phyloP scores from a whole-genome alignment of 1,140 invertebrate species.

The Himalopsyche phryganea region DNA sequence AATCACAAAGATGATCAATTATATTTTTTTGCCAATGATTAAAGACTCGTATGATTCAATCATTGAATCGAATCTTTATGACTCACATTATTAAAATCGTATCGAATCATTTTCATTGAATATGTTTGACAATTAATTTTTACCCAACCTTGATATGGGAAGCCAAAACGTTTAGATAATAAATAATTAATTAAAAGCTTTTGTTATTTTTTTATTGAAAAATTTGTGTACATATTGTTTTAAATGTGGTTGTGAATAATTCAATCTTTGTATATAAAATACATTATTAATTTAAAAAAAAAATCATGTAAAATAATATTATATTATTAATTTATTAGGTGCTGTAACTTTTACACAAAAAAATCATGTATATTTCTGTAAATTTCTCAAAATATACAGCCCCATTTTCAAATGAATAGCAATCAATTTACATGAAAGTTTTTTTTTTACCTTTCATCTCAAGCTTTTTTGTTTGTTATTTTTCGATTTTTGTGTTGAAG shows the following conservation, averaged over 20 bases:
- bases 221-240: slow-evolving; percentile 6
- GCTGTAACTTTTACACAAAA: slow-evolving; percentile 12
- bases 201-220: slow-evolving; percentile 1
- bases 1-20: no score
- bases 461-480: no score
- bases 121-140: no score
- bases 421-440: no score
- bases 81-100: no score
- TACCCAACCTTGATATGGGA: no score
- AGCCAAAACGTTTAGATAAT: no score
- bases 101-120: no score
- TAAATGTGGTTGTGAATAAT: not conserved
- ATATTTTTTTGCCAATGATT: no score
- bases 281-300: slow-evolving; percentile 3
- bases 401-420: no score
- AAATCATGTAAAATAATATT: not conserved
- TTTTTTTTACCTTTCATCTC: no score
- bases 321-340: slow-evolving; percentile 12
- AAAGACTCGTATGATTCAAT: not conserved
- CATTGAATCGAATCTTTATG: not conserved
- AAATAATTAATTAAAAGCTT: not conserved
- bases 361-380: slow-evolving; percentile 6
- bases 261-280: slow-evolving; percentile 1
- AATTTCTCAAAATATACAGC: not conserved
- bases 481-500: no score